Percentiles rank a stretch among this genome's conserved stretches.
Conservation (phyloP, 2,888 invertebrate species). For the Lasius platythorax region DNA sequence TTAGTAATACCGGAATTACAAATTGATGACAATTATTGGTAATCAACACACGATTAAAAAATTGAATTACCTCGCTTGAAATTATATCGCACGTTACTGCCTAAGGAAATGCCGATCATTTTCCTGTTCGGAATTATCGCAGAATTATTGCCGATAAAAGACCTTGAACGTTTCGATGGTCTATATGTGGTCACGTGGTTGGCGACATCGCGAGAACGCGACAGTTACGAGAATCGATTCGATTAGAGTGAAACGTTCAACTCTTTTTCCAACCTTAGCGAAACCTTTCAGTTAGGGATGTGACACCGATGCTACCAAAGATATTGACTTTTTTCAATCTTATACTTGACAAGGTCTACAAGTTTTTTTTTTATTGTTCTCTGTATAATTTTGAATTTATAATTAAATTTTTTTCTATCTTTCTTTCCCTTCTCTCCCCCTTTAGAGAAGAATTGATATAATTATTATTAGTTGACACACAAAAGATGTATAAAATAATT, state of each 20-base stretch:
- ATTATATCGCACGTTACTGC: neutral
- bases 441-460: neutral
- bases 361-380: neutral
- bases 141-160: conserved; percentile 56
- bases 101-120: conserved; percentile 44
- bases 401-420: neutral
- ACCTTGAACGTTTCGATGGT: conserved; percentile 61
- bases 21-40: neutral
- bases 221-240: conserved; percentile 68
- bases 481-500: too few relatives aligned
- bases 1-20: neutral
- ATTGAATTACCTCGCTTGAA: neutral
- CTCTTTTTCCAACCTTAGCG: conserved; percentile 42
- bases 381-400: neutral
- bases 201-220: conserved; percentile 70
- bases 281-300: conserved; percentile 26
- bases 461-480: too few relatives aligned
- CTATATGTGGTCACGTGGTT: conserved; percentile 65
- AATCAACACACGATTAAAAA: conserved; percentile 19
- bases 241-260: conserved; percentile 64
- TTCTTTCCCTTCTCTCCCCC: neutral
- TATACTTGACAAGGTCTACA: neutral
- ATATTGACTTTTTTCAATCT: conserved; percentile 7
- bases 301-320: neutral
- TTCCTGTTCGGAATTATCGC: conserved; percentile 59